Evolutionary conservation across 2,888 invertebrate genomes (phyloP), one percentile per base, ranked within the genome.

Genomic region (Oligia latruncula): DNA sequence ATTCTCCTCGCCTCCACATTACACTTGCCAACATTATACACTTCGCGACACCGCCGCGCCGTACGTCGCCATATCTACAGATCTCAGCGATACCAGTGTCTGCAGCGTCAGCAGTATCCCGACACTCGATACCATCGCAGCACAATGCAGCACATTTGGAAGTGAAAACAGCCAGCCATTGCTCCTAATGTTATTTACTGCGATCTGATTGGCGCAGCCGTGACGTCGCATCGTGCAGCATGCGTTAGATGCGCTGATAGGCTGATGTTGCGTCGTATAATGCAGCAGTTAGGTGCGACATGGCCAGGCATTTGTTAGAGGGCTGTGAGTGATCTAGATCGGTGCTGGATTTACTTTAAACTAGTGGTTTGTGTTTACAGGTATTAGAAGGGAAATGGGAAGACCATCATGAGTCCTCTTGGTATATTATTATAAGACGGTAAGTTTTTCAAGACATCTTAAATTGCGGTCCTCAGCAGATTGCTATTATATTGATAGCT

Each of bases 181-280:
- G 84, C 87, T 77, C 65, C 64, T 85, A 85, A 85, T 81, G 90
- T 88, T 85, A 81, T 89, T 89, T 89, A 88, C 78, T 75, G 77
- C 75, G 35, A 88, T 88, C 90, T 81, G 88, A 89, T 89, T 82
- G 88, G 81, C 52, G 43, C 35, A 67, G 35, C 73, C 68, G 75
- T 82, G 83, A 82, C 72, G 83, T 71, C 23, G 80, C 60, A 71
- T 80, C 74, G 75, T 74, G 85, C 87, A 85, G 78, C 82, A 89
- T 80, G 80, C 88, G 85, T 85, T 85, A 81, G 80, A 78, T 83
- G 62, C 15, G 29, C 76, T 20, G 90, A 88, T 88, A 88, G 73
- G 85, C 65, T 71, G 78, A 72, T 79, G 55, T 43, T 60, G 80
- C 67, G 65, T 78, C 71, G 79, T 72, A 82, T 84, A 81, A 74